Evolutionary conservation across 2,797 vertebrate species (phyloP).

Genomic region (Hippocampus kuda): DNA sequence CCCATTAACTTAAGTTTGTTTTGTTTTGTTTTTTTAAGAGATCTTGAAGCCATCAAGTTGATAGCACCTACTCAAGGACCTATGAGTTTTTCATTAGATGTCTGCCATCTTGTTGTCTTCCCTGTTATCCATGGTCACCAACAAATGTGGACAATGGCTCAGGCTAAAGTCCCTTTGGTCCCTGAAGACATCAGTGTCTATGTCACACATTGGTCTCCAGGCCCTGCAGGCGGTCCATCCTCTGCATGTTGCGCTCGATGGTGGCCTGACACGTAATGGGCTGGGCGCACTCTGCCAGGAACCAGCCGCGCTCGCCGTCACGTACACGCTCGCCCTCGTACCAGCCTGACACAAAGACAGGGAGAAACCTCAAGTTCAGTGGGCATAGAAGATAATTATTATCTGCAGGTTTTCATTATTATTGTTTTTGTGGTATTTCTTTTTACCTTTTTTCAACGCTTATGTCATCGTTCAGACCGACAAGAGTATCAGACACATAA

Average conservation of each 20-base stretch:
- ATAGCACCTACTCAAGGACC: neutral
- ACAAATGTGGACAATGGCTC: neutral
- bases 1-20: neutral
- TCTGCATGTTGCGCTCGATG: conserved; percentile 89
- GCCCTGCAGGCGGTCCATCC: conserved; percentile 90
- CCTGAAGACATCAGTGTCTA: neutral
- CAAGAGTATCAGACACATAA: too few species aligned
- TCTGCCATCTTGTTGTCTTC: neutral
- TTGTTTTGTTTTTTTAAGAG: neutral
- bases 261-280: conserved; percentile 86
- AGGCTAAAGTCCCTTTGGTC: neutral
- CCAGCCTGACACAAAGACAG: conserved; percentile 74
- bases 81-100: neutral
- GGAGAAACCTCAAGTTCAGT: neutral
- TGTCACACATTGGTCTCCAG: conserved; percentile 90
- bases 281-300: conserved; percentile 80
- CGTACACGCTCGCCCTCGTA: conserved; percentile 86
- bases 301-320: conserved; percentile 90
- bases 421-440: neutral
- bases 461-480: neutral
- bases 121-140: conserved; percentile 4
- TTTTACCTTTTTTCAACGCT: neutral
- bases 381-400: neutral
- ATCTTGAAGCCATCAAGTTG: neutral
- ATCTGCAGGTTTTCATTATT: neutral